Conservation (phyloP, 1,140 invertebrate species). For the Neodiprion pinetum region DNA sequence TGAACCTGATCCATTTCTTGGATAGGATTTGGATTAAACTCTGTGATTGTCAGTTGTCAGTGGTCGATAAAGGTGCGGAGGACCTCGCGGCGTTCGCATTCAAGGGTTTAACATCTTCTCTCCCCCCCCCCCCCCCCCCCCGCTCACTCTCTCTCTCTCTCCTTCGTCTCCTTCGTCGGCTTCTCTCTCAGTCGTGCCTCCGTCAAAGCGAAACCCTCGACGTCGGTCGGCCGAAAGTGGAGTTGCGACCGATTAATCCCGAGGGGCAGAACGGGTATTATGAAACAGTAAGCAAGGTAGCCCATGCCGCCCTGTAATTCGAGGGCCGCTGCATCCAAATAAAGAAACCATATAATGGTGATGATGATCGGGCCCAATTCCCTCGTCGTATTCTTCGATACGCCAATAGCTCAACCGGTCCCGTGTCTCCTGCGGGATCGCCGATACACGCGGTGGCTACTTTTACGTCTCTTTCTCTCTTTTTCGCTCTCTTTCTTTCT, state of each 20-base stretch:
- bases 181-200: not conserved
- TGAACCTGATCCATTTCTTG: not conserved
- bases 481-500: too few species aligned
- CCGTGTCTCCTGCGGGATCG: constrained; percentile 39
- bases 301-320: constrained; percentile 60
- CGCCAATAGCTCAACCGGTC: constrained; percentile 51
- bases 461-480: too few species aligned
- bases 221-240: not conserved
- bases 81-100: not conserved
- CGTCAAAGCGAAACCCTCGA: not conserved
- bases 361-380: constrained; percentile 60
- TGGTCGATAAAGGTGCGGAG: not conserved
- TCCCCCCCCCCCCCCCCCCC: too few species aligned
- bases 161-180: too few species aligned
- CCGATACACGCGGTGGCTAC: constrained; percentile 27
- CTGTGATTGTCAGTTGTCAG: not conserved
- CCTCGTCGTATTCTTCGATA: constrained; percentile 53
- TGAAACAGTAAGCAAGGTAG: constrained; percentile 61
- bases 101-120: too few species aligned
- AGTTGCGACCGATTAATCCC: not conserved
- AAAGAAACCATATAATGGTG: constrained; percentile 61
- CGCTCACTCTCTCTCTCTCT: too few species aligned
- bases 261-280: constrained; percentile 28
- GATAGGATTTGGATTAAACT: not conserved
- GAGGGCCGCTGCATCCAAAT: constrained; percentile 57